phyloP scores from a whole-genome alignment of 2,797 vertebrate genomes.

The Champsocephalus esox region DNA sequence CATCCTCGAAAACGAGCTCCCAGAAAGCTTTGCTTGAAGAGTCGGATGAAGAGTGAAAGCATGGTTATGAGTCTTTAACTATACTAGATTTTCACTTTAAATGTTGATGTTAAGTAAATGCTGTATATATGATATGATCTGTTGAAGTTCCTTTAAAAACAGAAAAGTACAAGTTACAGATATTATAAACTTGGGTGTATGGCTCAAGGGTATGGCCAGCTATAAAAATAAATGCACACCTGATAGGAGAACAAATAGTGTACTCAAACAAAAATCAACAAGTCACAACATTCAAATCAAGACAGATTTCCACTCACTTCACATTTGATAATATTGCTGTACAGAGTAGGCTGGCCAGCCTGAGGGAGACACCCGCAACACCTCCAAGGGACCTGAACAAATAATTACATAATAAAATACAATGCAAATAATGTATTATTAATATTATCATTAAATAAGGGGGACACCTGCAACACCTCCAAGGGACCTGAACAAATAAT shows the following conservation, averaged over 20 bases:
- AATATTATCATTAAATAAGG: no score
- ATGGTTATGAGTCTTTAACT: background rate
- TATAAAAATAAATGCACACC: background rate
- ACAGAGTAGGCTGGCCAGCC: no score
- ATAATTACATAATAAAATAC: no score
- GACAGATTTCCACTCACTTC: background rate
- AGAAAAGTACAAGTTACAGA: background rate
- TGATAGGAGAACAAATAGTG: slow-evolving; percentile 23
- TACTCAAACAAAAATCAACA: slow-evolving; percentile 31
- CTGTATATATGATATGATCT: background rate
- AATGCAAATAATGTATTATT: no score
- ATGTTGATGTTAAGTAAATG: slow-evolving; percentile 3
- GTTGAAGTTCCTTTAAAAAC: background rate
- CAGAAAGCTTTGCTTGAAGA: slow-evolving; percentile 87
- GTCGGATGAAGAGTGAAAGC: slow-evolving; percentile 91
- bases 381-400: no score
- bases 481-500: no score
- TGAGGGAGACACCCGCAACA: no score
- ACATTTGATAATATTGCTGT: slow-evolving; percentile 12
- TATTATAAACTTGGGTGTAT: background rate
- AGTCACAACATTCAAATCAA: slow-evolving; percentile 30
- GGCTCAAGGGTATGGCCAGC: background rate
- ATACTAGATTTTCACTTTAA: slow-evolving; percentile 14
- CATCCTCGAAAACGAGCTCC: slow-evolving; percentile 60
- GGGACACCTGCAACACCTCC: no score